Base-by-base conservation (phyloP, 2,888 invertebrate species). In the Maniola hyperantus region DNA sequence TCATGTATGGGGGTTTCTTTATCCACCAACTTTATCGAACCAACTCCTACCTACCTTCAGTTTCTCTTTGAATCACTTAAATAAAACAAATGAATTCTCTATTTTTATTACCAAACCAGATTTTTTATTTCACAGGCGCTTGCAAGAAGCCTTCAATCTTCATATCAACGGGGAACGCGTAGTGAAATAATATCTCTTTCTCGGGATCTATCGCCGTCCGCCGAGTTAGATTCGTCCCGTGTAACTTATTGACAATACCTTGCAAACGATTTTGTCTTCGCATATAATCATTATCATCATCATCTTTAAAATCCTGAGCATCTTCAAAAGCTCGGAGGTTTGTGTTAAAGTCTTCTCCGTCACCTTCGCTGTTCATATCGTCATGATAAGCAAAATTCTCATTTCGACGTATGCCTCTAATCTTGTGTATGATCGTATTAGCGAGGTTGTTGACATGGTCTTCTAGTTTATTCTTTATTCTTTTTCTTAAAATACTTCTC, bases 141-240 rank as follows among this genome's bases (percentile, higher is more conserved):
- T 79, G 77, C 18, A 89, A 67, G 64, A 74, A 85, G 0, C 89
- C 89, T 33, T 81, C 73, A 0, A 89, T 64, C n/a, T 78, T 79
- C 73, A 88, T 66, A 2, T 77, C 69, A 0, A 88, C 67, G 4
- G 88, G 89, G 6, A 88, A 79, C 0, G 83, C 88, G 48, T 89
- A 76, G 10, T 83, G 76, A 54, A 85, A 67, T 8, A 85, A 54
- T 0, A 85, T 66, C 13, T 82, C 79, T 51, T 73, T 69, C 0
- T 79, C 80, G 1, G 74, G 69, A 34, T 76, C 62, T 0, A 63
- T n/a, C 5, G 62, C 51, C 6, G 48, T 1, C 2, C 60, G 64
- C 11, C 60, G 62, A 6, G 34, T 72, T 1, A 59, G 68, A 11
- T 76, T 70, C 15, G 71, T 62, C 5, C 64, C 59, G 2, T 71